Evolutionary conservation across 2,113 vertebrate genomes (phyloP).

Genomic region (Microcebus ravelobensis): DNA sequence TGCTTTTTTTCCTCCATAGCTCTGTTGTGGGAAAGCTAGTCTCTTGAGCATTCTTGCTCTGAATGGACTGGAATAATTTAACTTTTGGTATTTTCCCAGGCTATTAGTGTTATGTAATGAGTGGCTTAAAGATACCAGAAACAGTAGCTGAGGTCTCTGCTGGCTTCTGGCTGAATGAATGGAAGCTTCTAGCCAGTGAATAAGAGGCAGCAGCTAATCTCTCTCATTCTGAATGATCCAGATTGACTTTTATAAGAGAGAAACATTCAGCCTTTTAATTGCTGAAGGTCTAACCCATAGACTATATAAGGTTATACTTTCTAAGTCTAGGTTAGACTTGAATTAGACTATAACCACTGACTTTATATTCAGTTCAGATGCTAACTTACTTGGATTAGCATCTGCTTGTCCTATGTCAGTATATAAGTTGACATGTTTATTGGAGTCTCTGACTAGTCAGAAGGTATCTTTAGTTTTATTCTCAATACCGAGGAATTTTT

Average conservation of each 20-base stretch:
- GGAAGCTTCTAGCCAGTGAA: background rate
- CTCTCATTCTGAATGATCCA: background rate
- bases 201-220: background rate
- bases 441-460: background rate
- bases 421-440: conserved; percentile 12
- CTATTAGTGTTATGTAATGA: background rate
- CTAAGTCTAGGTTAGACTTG: background rate
- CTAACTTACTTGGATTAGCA: conserved; percentile 12
- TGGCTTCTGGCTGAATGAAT: background rate
- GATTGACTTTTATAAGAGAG: conserved; percentile 39
- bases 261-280: conserved; percentile 18
- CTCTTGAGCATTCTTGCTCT: conserved; percentile 2
- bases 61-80: conserved; percentile 30
- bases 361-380: background rate
- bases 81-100: background rate
- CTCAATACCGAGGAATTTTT: conserved; percentile 67
- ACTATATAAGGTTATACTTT: background rate
- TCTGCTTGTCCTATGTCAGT: conserved; percentile 15
- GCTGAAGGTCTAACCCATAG: background rate
- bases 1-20: background rate
- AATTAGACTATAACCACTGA: background rate
- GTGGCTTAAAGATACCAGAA: background rate
- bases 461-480: background rate
- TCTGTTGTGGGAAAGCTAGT: conserved; percentile 57
- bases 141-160: background rate